Evolutionary conservation across 2,113 vertebrate genomes (phyloP), one percentile per base, ranked within the genome.

Genomic region (Ceyx cyanopectus): DNA sequence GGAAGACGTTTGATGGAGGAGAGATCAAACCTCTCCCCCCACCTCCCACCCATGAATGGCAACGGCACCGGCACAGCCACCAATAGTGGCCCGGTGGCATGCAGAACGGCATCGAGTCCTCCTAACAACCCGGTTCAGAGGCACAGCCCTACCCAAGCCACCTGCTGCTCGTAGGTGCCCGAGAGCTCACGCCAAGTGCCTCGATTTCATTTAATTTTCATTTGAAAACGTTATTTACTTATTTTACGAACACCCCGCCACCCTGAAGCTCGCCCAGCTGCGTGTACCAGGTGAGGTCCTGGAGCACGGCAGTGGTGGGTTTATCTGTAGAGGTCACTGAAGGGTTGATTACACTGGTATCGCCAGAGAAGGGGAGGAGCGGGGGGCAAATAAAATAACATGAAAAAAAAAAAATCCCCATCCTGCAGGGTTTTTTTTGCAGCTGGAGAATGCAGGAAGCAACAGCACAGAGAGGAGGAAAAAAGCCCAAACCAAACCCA

Each of bases 271-370:
- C 61, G 22, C 27, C 60, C 86, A 48, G 87, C 83, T 80, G 58
- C 22, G 1, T 5, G 65, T 29, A 85, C n/a, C 85, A 87, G 92
- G 84, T 69, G 92, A 75, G 70, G 75, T 20, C 12, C 29, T 10
- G 7, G 76, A 81, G 60, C 41, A 0, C 5, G 12, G 56, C 87
- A 79, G 82, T 75, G 53, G 81, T n/a, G 54, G 81, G 83, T 86
- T 94, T 91, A 67, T 72, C 90, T 50, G 81, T 62, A 95, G 94
- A 91, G 92, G 95, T 96, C 89, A 94, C 72, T 32, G 81, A 12
- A 76, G 93, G 91, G 93, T 92, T 91, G 92, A 89, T 89, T 68
- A 51, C 81, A 87, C 29, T 16, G 56, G 32, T 34, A 41, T 30
- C 1, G 7, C 50, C 9, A 12, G 51, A 24, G 48, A 57, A 85